Evolutionary conservation across 1,140 invertebrate genomes (phyloP), one percentile per base, ranked within the genome.

Genomic region (Drosophila kanapiae): DNA sequence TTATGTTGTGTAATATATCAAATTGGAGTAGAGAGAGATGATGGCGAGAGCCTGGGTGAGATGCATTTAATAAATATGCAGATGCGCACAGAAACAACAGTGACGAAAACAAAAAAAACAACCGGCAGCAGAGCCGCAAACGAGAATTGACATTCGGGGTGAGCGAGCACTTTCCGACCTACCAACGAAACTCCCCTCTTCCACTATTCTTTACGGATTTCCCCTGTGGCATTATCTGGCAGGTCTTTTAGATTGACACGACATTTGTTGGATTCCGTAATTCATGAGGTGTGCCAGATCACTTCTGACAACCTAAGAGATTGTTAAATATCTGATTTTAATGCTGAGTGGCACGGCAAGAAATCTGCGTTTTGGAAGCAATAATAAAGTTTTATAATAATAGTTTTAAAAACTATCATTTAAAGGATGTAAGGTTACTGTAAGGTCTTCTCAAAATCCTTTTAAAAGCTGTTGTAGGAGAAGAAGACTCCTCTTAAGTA

Each of bases 31-130:
- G 57, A 56, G 63, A 54, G 51, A 54, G 53, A 77, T 60, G 53
- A 58, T 48, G 67, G 53, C 72, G 70, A 49, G 70, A 49, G 69
- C 49, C 3, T 33, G 54, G 75, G 29, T 37, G 62, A 76, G 48
- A 81, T 81, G 72, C 61, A 80, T 80, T 80, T 69, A 76, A 81
- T 77, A 82, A 74, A 82, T 64, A 79, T 85, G 69, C 76, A 82
- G 45, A 63, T 81, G 48, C 70, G 57, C 54, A 38, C 53, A 23
- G 53, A 54, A 54, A 54, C 53, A 54, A 29, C 45, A 58, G 31
- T 56, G 57, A 47, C 3, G 38, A 51, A 72, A 49, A 23, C 23
- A 18, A 45, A 57, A 27, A 59, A 37, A 45, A 56, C 58, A 61
- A 63, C 47, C 57, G 23, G 23, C 23, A 23, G 3, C 23, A 45